Conservation (phyloP, 2,888 invertebrate genomes). For the Monoplex corrugatus region DNA sequence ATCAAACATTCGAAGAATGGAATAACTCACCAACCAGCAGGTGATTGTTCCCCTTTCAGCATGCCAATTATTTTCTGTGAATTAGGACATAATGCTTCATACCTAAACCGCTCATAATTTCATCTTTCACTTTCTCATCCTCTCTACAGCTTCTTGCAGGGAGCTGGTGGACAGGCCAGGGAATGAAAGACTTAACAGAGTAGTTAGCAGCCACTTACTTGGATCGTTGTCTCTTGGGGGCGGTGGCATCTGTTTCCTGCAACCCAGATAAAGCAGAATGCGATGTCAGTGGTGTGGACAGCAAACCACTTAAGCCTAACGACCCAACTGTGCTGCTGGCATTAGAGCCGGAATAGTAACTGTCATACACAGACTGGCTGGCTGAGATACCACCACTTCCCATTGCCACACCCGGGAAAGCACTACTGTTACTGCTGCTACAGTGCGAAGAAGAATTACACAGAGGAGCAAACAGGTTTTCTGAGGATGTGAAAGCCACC, state of each 20-base stretch:
- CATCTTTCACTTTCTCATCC: no score
- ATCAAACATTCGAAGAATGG: no score
- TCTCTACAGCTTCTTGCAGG: no score
- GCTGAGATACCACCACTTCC: neutral
- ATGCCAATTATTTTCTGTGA: no score
- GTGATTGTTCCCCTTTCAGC: no score
- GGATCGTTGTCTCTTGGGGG: slow-evolving; percentile 43
- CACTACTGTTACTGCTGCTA: neutral
- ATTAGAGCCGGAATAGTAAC: neutral
- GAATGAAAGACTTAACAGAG: no score
- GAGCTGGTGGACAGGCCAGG: no score
- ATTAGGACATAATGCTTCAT: no score
- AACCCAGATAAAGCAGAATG: neutral
- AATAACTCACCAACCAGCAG: no score
- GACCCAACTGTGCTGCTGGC: neutral
- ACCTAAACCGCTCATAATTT: no score
- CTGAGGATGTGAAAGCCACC: neutral
- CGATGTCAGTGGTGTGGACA: neutral
- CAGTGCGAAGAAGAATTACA: slow-evolving; percentile 20
- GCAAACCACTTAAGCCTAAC: slow-evolving; percentile 18
- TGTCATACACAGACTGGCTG: slow-evolving; percentile 13
- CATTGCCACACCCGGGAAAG: neutral
- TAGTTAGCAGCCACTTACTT: slow-evolving; percentile 41
- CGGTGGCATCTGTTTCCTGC: slow-evolving; percentile 8
- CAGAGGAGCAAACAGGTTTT: slow-evolving; percentile 40